A percentile compares a stretch with the other conserved stretches of the same genome.
These are phyloP conservation scores for Callionymus lyra DNA, from an alignment of 2,113 vertebrate genomes.

Conservation along the genomic window DNA sequence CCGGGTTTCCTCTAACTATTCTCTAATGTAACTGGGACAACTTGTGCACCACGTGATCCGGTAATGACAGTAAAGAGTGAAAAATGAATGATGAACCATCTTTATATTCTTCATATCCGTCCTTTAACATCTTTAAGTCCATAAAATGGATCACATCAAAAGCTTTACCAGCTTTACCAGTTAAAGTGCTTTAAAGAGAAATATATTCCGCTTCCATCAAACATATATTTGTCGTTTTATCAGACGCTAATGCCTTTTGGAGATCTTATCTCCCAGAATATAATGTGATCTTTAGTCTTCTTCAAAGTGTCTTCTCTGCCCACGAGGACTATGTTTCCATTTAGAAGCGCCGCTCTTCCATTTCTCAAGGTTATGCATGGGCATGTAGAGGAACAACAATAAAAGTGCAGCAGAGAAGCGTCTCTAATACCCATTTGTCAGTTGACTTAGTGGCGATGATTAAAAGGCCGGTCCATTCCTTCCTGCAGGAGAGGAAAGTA, in stretches of 20 bases:
- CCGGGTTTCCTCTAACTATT: too few relatives aligned
- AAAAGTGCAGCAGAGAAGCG: constrained; percentile 47
- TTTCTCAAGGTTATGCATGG: constrained; percentile 65
- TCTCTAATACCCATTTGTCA: constrained; percentile 66
- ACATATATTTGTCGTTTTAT: too few relatives aligned
- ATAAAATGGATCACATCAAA: too few relatives aligned
- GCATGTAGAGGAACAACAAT: constrained; percentile 57
- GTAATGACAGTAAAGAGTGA: too few relatives aligned
- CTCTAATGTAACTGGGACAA: too few relatives aligned
- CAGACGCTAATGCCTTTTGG: constrained; percentile 60
- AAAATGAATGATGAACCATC: too few relatives aligned
- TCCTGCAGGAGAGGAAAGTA: constrained; percentile 56
- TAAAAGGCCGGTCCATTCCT: constrained; percentile 61
- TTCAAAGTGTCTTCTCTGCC: constrained; percentile 47
- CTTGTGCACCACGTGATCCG: too few relatives aligned
- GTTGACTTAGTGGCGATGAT: constrained; percentile 57
- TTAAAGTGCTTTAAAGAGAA: too few relatives aligned
- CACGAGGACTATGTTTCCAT: constrained; percentile 59
- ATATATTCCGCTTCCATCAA: too few relatives aligned
- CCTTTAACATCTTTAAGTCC: too few relatives aligned
- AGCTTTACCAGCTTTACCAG: too few relatives aligned
- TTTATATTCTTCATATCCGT: too few relatives aligned
- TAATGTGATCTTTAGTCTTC: constrained; percentile 58
- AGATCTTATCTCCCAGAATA: constrained; percentile 62
- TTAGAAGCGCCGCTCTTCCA: constrained; percentile 46